Base-by-base conservation (phyloP, 2,888 invertebrate genomes). In the Eucera pruinosa region DNA sequence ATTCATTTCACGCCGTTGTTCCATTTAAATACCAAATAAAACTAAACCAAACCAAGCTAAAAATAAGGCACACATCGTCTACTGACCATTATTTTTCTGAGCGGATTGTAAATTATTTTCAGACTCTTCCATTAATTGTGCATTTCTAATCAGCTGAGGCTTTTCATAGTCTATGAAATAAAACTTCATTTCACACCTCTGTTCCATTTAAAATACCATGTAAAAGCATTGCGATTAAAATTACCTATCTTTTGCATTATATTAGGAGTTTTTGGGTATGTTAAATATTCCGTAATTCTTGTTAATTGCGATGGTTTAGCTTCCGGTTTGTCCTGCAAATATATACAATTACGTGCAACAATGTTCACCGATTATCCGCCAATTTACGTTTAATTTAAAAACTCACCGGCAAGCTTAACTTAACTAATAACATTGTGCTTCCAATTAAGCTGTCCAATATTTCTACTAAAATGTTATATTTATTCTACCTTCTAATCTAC, bases 111-210 rank as follows among this genome's bases (percentile, higher is more conserved):
- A 15, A 69, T 39, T 1, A 76, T 47, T 45, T 76, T 50, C 33
- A 20, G 36, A 33, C n/a, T n/a, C n/a, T n/a, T n/a, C n/a, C n/a
- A n/a, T n/a, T n/a, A n/a, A n/a, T n/a, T n/a, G n/a, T n/a, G n/a
- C n/a, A n/a, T 76, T 66, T 41, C 39, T 76, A n/a, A 76, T 47
- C 23, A 76, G 72, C 48, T 76, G 80, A 6, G 47, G 9, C 2
- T 48, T 76, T 15, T 33, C 39, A 6, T 20, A 50, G 18, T 60
- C 73, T 79, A 41, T 9, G 2, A 36, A 66, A 57, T 20, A 48
- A 20, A 41, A n/a, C 30, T 2, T 54, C 30, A 45, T 20, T 47
- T 52, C 18, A 23, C 41, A 39, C 0, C 15, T 23, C n/a, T 15
- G 7, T 13, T 25, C 6, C 2, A 36, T 54, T n/a, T 1, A 27